Base-by-base conservation (phyloP, 2,888 invertebrate genomes). In the Trichogramma evanescens region DNA sequence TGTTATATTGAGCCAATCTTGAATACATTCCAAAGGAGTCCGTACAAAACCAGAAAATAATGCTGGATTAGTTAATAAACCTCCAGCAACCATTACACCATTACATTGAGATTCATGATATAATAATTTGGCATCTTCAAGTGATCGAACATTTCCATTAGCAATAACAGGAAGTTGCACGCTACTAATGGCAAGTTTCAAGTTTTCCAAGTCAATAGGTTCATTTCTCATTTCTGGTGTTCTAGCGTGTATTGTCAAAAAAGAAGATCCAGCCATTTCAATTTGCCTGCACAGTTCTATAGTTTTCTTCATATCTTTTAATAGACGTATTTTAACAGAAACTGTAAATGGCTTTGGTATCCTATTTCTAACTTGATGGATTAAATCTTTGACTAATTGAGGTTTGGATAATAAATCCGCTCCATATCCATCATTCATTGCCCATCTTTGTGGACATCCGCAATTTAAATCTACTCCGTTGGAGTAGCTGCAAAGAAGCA, bases 401-500 rank as follows among this genome's bases (percentile, higher is more conserved):
- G 97, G 96, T 67, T 90, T 86, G 7, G 85, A 85, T 26, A 97
- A 78, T 66, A 97, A 78, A 62, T 88, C 86, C 71, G 91, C 91
- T 0, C 97, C 97, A 74, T 92, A 89, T 4, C 94, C 94, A 73
- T 93, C 91, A 67, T 89, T 85, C 78, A 92, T 88, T 0, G 96
- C 96, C 96, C 96, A 97, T 66, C 87, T 82, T 78, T 98, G 98
- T 1, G 98, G 98, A 70, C 98, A 98, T 0, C 98, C 98, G 81
- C 98, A 98, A 76, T 98, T 98, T 44, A 98, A 80, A 80, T 98
- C 98, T 3, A 96, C 89, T 5, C 98, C 98, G 81, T 92, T 89
- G 58, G 89, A 86, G 80, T 88, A 91, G 9, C 88, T 88, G 56
- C 51, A 57, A 57, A 40, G 51, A 48, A 40, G 55, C 50, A 51